Percentiles rank a stretch among this genome's conserved stretches.
phyloP scores from a whole-genome alignment of 2,113 vertebrate genomes.

The Turdus rufiventris region DNA sequence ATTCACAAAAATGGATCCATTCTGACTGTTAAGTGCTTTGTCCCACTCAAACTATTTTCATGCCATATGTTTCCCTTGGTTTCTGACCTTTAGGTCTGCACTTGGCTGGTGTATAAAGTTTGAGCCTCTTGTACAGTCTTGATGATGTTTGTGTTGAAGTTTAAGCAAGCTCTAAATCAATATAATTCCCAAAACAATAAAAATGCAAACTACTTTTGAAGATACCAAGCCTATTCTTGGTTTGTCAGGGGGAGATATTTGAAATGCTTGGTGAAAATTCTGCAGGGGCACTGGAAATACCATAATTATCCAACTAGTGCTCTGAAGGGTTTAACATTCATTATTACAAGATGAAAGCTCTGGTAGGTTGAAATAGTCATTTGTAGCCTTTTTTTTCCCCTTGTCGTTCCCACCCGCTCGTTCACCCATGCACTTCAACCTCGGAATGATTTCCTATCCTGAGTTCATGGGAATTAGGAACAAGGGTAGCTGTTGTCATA shows the following conservation, averaged over 20 bases:
- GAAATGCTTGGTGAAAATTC: neutral
- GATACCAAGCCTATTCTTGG: neutral
- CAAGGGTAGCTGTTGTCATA: constrained; percentile 58
- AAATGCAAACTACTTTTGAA: neutral
- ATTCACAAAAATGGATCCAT: neutral
- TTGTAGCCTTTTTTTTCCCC: constrained; percentile 23
- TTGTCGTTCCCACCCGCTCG: constrained; percentile 43
- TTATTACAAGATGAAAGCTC: constrained; percentile 53
- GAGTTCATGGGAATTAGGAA: constrained; percentile 64
- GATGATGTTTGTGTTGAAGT: neutral
- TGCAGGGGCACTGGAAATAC: neutral
- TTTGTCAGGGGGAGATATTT: neutral
- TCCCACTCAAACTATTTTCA: neutral
- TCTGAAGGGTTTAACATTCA: constrained; percentile 26
- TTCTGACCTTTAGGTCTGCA: neutral
- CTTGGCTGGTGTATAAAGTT: neutral
- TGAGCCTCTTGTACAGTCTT: neutral
- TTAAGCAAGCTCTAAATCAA: neutral
- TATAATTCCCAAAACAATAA: neutral
- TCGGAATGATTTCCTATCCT: constrained; percentile 45
- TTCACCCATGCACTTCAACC: constrained; percentile 46
- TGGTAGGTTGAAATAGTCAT: constrained; percentile 34
- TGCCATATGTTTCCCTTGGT: neutral
- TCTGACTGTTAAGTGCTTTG: neutral
- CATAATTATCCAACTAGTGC: neutral